Evolutionary conservation across 2,888 invertebrate species (phyloP).

Genomic region (Drepanosiphum platanoidis): DNA sequence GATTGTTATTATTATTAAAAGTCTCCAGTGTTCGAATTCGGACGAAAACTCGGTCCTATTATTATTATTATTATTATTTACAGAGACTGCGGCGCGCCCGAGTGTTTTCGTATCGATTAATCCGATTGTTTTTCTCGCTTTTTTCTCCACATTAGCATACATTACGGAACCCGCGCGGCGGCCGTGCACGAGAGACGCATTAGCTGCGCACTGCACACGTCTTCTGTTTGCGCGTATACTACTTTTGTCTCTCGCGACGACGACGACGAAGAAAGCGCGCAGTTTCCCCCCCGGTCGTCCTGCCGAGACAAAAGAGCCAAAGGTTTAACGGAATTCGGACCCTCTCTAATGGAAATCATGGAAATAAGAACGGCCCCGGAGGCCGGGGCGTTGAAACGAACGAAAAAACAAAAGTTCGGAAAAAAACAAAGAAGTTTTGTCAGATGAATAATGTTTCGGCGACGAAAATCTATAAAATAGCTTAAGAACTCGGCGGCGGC

Average conservation of each 20-base stretch:
- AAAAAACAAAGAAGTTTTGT: conserved; percentile 53
- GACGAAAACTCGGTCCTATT: too few relatives aligned
- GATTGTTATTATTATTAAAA: too few relatives aligned
- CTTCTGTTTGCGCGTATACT: conserved; percentile 23
- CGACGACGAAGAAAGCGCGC: not conserved
- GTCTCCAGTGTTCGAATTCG: too few relatives aligned
- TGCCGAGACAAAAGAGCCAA: conserved; percentile 33
- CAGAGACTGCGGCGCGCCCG: too few relatives aligned
- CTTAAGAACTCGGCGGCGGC: conserved; percentile 37
- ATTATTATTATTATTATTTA: too few relatives aligned
- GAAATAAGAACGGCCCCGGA: conserved; percentile 13
- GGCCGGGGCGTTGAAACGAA: not conserved
- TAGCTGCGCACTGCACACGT: not conserved
- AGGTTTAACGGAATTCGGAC: conserved; percentile 37
- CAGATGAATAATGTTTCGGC: conserved; percentile 48
- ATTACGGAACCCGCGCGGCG: not conserved
- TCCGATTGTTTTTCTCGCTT: not conserved
- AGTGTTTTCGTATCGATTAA: not conserved
- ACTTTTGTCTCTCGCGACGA: conserved; percentile 17
- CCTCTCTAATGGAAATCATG: conserved; percentile 13
- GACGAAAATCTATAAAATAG: conserved; percentile 55
- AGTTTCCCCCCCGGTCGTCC: conserved; percentile 7
- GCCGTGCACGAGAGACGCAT: conserved; percentile 1
- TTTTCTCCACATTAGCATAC: not conserved
- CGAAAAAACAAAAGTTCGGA: not conserved